Evolutionary conservation across 2,113 vertebrate genomes (phyloP).

Genomic region (Macquaria ambigua): DNA sequence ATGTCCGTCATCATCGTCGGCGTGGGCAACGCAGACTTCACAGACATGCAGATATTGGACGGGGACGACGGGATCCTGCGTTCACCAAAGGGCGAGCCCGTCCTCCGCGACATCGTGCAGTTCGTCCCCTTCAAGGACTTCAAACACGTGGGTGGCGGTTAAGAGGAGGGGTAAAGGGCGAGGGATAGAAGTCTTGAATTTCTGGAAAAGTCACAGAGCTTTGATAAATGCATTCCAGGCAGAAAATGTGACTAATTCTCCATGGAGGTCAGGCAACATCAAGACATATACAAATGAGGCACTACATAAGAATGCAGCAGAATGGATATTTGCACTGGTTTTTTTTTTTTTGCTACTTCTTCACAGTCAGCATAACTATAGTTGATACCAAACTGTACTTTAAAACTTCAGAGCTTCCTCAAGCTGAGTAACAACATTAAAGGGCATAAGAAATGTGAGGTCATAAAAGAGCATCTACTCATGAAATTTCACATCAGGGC

Average conservation of each 20-base stretch:
- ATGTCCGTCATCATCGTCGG: constrained; percentile 99
- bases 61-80: constrained; percentile 96
- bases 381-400: background rate
- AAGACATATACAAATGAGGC: constrained; percentile 10
- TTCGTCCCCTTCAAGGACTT: constrained; percentile 99
- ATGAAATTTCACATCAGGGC: constrained; percentile 15
- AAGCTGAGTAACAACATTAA: constrained; percentile 16
- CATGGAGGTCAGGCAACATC: constrained; percentile 10
- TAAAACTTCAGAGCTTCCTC: background rate
- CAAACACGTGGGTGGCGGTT: constrained; percentile 90
- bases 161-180: background rate
- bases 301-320: constrained; percentile 18
- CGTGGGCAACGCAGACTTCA: constrained; percentile 96
- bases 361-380: background rate
- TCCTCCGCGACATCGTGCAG: constrained; percentile 97
- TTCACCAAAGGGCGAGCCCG: constrained; percentile 96
- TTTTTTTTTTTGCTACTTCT: background rate
- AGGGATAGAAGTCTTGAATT: background rate
- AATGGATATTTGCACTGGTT: constrained; percentile 1
- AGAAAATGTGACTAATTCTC: constrained; percentile 14
- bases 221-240: background rate
- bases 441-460: constrained; percentile 13
- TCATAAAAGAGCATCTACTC: background rate
- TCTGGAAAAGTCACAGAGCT: background rate
- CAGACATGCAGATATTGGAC: constrained; percentile 99